Evolutionary conservation across 1,140 invertebrate species (phyloP), one percentile per base, ranked within the genome.

Genomic region (Drosophila biarmipes): DNA sequence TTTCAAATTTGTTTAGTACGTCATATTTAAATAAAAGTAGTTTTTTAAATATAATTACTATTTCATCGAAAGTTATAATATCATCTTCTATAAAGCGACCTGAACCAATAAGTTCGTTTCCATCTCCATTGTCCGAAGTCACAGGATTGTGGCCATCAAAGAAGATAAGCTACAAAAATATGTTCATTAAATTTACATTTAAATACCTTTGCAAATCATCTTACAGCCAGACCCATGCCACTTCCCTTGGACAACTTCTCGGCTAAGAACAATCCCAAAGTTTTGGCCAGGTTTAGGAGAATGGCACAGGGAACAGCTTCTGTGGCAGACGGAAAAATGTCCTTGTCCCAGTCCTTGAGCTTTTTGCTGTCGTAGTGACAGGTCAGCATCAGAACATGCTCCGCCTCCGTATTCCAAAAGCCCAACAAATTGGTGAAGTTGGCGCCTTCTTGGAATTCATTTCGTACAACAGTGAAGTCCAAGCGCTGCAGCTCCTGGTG

Each of bases 221-320:
- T 46, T 35, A 81, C 79, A 43, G 45, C 37, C 29, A 81, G 19
- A 7, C 79, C 79, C 24, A 68, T 51, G 24, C 68, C 63, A 0
- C 1, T 2, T 6, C 40, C 38, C 3, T 49, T 3, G 1, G 14
- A 7, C 4, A 77, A 48, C 7, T 42, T 6, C 12, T 31, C 38
- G 0, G 14, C 29, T 3, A 79, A 17, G 29, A 54, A 77, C 1
- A 19, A 10, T 8, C 21, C 21, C 19, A 80, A 42, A 2, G 17
- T 54, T 15, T 53, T 77, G 11, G 68, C 67, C 43, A 81, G 6
- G 19, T 40, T 59, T 1, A 81, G 17, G 2, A 81, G 57, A 24
- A 81, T 77, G 0, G 78, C 78, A 73, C 79, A 81, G 0, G 79
- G 40, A 11, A 77, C 78, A 0, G 73, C 66, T 35, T 77, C 78